Base-by-base conservation (phyloP, 2,113 vertebrate genomes). In the Ifrita kowaldi region DNA sequence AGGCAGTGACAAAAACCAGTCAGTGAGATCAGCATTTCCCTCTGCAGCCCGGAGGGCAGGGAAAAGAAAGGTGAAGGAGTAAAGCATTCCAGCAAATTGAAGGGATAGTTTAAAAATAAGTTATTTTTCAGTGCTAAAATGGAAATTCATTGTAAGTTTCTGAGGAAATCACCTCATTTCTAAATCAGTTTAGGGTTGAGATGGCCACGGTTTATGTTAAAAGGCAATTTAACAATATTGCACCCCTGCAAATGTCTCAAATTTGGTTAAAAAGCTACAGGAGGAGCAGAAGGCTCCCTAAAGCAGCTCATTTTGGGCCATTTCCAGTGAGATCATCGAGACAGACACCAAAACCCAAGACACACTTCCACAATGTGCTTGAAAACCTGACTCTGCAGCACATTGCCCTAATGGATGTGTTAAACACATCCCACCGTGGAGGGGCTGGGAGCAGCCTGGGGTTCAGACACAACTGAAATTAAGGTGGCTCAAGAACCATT, bases 91-190 rank as follows among this genome's bases (percentile, higher is more conserved):
- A 71, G 9, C 59, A 33, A 18, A 22, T 4, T 16, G 37, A 47
- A 64, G 21, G 35, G 59, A 42, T 0, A 16, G 20, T 9, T 80
- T 35, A 19, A 79, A 85, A 71, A 7, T 0, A 49, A 70, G 28
- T 17, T 26, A 1, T 53, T 63, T 35, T 15, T 17, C 50, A 56
- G 56, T 7, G 44, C 55, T 63, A 19, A 37, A 79, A 64, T 22
- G 20, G 39, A 74, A 81, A 78, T 9, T n/a, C 0, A 28, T 8
- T 28, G 0, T 0, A 21, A 28, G 30, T 33, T 73, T 73, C 53
- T 65, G n/a, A 62, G 46, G 57, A 24, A 79, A 24, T 8, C 14
- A 11, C 17, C 7, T 0, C 8, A 6, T 6, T 64, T 8, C 4
- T n/a, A 26, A 7, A 8, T 20, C 15, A 41, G 5, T 26, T 47